Evolutionary conservation across 2,113 vertebrate species (phyloP), one percentile per base, ranked within the genome.

Genomic region (human (Homo sapiens)): DNA sequence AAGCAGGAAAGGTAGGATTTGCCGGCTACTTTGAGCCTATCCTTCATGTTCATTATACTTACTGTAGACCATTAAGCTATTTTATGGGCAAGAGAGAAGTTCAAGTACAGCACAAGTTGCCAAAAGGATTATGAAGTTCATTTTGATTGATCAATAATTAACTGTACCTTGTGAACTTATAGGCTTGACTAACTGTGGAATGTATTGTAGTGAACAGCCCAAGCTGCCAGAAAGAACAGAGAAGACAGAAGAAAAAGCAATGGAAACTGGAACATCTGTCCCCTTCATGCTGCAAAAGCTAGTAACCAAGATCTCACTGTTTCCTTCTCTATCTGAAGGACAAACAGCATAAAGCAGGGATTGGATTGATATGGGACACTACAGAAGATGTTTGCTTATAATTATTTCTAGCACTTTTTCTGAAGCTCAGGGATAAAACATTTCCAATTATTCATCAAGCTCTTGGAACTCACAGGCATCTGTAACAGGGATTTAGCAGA

Each of bases 381-480:
- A 98, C 97, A 98, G 97, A 98, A 98, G 98, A 98, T 98, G 98
- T 99, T 99, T 98, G 98, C 98, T 99, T 98, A 98, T 98, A 99
- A 99, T 99, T 99, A 99, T 98, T 98, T 98, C 98, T 99, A 98
- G 98, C 98, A 98, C 98, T 97, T 98, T 98, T 64, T 99, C 98
- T 99, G 98, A 99, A 99, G 99, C 97, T 98, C 81, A 95, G 93
- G 98, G 98, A 99, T 99, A 99, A 99, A 99, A 98, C 98, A 98
- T 98, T 99, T 98, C 99, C 98, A 99, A 99, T 99, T 99, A 99
- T 98, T 98, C 98, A 98, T 98, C 98, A 97, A 98, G 98, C 97
- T 4, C 96, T 98, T 98, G 98, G 98, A 99, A 98, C 98, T 98
- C 97, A 97, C 97, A 98, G 98, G 97, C 97, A 96, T 98, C 96